A percentile compares a stretch with the other conserved stretches of the same genome.
Evolutionary conservation across 2,797 vertebrate genomes (phyloP).

Genomic region (Lophura swinhoii): DNA sequence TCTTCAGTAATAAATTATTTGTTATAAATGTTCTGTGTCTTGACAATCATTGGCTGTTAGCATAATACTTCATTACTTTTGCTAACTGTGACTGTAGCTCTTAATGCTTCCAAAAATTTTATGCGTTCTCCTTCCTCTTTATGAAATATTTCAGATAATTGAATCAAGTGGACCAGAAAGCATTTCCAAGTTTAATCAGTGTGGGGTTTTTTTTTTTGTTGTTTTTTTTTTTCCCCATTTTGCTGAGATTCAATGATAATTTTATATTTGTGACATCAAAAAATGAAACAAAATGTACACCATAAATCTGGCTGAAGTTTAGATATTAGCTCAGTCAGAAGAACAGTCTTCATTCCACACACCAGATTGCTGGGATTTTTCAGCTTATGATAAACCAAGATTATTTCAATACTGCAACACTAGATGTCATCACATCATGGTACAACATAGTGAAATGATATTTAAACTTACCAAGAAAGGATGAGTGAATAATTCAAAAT

Average conservation of each 20-base stretch:
- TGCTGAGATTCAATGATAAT: neutral
- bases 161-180: neutral
- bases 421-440: constrained; percentile 73
- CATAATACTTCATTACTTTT: neutral
- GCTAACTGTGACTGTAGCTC: accelerated
- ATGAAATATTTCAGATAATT: neutral
- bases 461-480: neutral
- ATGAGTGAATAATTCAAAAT: constrained; percentile 38
- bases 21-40: neutral
- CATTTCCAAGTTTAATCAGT: neutral
- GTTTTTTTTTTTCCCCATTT: too few relatives aligned
- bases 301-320: neutral
- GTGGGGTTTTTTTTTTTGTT: neutral
- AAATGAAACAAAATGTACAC: neutral
- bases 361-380: neutral
- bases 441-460: constrained; percentile 40
- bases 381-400: neutral
- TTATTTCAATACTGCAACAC: constrained; percentile 64
- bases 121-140: neutral
- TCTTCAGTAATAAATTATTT: neutral
- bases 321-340: neutral
- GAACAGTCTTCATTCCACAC: neutral
- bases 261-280: neutral
- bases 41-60: neutral
- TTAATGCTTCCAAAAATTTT: neutral